Conservation (phyloP, 2,113 vertebrate species). For the Okapia johnstoni region DNA sequence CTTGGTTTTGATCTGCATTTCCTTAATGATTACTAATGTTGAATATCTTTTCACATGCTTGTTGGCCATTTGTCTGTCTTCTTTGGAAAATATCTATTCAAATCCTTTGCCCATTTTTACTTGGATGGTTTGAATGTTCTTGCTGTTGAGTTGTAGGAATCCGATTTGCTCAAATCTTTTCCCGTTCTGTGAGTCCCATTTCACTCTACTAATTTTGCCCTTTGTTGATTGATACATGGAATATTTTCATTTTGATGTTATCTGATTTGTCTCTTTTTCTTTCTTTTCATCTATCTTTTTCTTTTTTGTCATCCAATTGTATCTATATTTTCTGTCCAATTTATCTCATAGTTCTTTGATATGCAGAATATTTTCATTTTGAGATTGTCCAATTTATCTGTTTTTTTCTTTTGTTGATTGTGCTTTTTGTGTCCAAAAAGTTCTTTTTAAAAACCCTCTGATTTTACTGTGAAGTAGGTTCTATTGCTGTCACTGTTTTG, state of each 20-base stretch:
- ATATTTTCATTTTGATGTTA: not conserved
- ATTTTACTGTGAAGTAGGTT: not conserved
- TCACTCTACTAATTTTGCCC: not conserved
- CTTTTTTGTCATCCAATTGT: not conserved
- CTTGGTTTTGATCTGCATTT: not conserved
- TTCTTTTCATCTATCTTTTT: not conserved
- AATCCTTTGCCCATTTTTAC: not conserved
- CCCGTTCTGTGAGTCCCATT: not conserved
- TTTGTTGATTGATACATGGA: not conserved
- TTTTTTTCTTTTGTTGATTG: not conserved
- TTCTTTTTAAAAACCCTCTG: not conserved
- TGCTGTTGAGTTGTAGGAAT: not conserved
- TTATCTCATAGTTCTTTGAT: not conserved
- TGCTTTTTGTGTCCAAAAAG: not conserved
- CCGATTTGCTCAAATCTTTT: not conserved
- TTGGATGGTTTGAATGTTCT: not conserved
- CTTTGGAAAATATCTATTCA: not conserved
- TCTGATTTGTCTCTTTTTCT: not conserved
- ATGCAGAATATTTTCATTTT: not conserved
- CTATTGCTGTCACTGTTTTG: not conserved
- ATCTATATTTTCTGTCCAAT: not conserved
- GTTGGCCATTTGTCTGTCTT: not conserved
- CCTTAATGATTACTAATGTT: not conserved
- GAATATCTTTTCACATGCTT: not conserved
- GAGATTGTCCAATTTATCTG: not conserved